A percentile compares a stretch with the other conserved stretches of the same genome.
Conservation (phyloP, 30 jellyfish, hydroid and myxozoan genomes). For the Pseudorhiza aurosa region DNA sequence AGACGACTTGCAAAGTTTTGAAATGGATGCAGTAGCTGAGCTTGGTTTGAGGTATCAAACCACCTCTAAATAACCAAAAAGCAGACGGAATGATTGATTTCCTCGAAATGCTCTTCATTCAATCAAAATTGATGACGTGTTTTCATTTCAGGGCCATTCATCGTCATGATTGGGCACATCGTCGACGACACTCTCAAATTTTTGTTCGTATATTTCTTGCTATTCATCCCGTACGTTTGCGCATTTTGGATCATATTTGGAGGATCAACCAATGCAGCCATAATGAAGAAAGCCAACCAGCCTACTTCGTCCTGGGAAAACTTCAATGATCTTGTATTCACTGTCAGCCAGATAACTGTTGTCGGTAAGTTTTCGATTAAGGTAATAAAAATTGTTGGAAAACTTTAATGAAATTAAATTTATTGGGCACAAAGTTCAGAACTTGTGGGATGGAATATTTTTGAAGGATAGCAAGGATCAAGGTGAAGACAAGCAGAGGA, state of each 20-base stretch:
- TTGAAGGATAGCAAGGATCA: no score
- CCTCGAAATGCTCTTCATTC: no score
- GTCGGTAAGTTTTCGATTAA: constrained; percentile 71
- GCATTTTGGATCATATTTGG: constrained; percentile 98
- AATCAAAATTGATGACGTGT: background rate
- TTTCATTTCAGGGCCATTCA: constrained; percentile 85
- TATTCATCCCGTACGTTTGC: constrained; percentile 86
- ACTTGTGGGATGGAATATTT: no score
- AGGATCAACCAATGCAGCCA: constrained; percentile 73
- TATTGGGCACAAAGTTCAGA: no score
- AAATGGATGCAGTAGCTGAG: no score
- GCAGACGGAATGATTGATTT: no score
- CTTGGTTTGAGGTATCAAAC: no score
- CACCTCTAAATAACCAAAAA: no score
- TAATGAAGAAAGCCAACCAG: constrained; percentile 66
- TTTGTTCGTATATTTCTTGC: constrained; percentile 68
- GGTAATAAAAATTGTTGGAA: no score
- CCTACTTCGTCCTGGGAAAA: constrained; percentile 83
- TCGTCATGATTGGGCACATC: constrained; percentile 97
- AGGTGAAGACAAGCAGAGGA: no score
- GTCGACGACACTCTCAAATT: constrained; percentile 83
- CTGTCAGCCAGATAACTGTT: constrained; percentile 91
- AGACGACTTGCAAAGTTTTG: no score
- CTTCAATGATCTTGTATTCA: constrained; percentile 80
- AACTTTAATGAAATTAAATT: no score